Conservation (phyloP, 2,797 vertebrate species). For the Tapirus indicus region DNA sequence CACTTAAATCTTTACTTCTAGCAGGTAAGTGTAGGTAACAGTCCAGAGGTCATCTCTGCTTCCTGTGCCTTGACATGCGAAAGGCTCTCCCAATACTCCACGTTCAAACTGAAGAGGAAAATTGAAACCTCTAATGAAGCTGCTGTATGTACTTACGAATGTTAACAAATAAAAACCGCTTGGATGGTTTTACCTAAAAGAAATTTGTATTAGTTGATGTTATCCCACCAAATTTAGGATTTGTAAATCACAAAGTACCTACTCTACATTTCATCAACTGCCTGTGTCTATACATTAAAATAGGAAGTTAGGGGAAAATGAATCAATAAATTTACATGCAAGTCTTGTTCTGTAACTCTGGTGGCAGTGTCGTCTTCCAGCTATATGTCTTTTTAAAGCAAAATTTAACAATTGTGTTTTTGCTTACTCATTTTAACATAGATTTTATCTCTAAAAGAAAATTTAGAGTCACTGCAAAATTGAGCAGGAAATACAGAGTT, state of each 20-base stretch:
- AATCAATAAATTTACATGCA: neutral
- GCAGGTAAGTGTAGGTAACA: conserved; percentile 96
- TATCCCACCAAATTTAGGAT: neutral
- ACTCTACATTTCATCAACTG: neutral
- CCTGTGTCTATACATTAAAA: neutral
- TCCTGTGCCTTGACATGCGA: conserved; percentile 95
- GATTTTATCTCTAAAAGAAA: neutral
- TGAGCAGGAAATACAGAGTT: neutral
- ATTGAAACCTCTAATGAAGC: conserved; percentile 97
- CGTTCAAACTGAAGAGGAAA: conserved; percentile 97
- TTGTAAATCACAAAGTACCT: neutral
- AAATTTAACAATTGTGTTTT: neutral
- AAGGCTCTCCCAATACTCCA: conserved; percentile 97
- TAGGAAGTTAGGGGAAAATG: neutral
- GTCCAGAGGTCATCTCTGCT: conserved; percentile 93
- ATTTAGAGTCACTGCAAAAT: neutral
- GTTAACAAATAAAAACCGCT: conserved; percentile 99
- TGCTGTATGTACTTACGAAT: conserved; percentile 99
- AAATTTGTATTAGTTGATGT: neutral
- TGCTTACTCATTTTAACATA: neutral
- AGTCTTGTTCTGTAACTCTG: neutral
- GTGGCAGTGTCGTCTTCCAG: neutral
- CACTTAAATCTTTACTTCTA: conserved; percentile 98
- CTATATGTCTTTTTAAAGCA: neutral
- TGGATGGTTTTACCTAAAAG: conserved; percentile 98